These are phyloP conservation scores for Ceyx melanurus DNA, from an alignment of 2,113 vertebrate species.

Conservation along the genomic window DNA sequence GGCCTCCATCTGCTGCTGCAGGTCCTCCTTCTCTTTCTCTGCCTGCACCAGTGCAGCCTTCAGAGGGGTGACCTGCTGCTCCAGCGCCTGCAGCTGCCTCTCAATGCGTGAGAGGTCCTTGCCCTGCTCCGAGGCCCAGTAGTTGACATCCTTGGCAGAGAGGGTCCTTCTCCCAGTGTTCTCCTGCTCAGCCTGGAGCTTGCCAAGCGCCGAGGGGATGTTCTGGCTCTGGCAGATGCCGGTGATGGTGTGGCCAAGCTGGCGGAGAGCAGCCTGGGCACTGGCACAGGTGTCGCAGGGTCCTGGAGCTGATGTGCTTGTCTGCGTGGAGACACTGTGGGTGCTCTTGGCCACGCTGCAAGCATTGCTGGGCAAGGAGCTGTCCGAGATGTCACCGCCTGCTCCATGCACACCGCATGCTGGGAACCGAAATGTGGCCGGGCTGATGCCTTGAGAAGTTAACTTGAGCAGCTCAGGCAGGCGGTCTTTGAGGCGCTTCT, in stretches of 20 bases:
- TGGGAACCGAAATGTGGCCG: fast-evolving
- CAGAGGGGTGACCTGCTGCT: constrained; percentile 77
- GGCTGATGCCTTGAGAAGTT: neutral
- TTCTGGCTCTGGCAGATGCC: constrained; percentile 84
- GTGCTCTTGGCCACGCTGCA: neutral
- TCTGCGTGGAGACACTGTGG: constrained; percentile 74
- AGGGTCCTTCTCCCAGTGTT: constrained; percentile 70
- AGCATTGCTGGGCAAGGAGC: neutral
- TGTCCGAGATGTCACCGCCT: neutral
- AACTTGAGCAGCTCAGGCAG: neutral
- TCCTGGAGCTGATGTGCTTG: constrained; percentile 54
- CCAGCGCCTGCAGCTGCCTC: constrained; percentile 83
- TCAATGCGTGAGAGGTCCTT: constrained; percentile 81
- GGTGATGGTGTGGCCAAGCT: constrained; percentile 78
- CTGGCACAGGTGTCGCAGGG: constrained; percentile 81
- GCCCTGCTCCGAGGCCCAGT: constrained; percentile 85
- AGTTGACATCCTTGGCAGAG: constrained; percentile 78
- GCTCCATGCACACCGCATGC: neutral
- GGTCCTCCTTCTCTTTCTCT: constrained; percentile 45
- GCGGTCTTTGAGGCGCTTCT: neutral
- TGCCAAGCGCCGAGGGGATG: constrained; percentile 85
- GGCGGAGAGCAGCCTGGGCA: constrained; percentile 75
- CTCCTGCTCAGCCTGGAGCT: constrained; percentile 76
- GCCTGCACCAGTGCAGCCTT: constrained; percentile 70
- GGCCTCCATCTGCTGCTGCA: constrained; percentile 67